Percentiles rank a stretch among this genome's conserved stretches.
phyloP scores from a whole-genome alignment of 2,797 vertebrate species.

The Eptatretus atami region DNA sequence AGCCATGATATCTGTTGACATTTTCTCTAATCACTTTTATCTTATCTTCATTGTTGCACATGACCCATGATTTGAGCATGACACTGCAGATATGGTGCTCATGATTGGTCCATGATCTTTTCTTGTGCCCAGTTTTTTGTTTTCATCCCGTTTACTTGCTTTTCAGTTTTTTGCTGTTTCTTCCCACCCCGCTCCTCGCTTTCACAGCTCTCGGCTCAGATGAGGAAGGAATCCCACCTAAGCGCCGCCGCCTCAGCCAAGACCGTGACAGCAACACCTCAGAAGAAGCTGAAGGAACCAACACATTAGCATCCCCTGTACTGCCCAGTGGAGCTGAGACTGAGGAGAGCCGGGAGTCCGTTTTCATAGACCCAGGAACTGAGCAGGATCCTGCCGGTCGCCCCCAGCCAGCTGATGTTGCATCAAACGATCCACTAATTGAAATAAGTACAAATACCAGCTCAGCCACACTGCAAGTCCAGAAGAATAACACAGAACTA shows the following conservation, averaged over 20 bases:
- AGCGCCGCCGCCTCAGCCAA: slow-evolving; percentile 52
- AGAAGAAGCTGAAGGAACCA: slow-evolving; percentile 32
- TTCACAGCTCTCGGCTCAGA: slow-evolving; percentile 17
- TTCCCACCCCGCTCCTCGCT: no score
- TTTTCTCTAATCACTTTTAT: no score
- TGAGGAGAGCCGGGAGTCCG: slow-evolving; percentile 32
- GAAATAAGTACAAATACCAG: not conserved
- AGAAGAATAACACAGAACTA: no score
- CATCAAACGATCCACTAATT: not conserved
- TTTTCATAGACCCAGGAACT: slow-evolving; percentile 72
- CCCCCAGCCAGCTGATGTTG: no score
- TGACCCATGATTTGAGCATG: no score
- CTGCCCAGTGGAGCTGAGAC: slow-evolving; percentile 87
- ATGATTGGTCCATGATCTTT: no score
- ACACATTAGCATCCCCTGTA: slow-evolving; percentile 46
- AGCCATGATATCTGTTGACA: no score
- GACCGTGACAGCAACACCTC: slow-evolving; percentile 23
- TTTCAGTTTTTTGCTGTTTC: no score
- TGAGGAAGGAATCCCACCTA: slow-evolving; percentile 67
- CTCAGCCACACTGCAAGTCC: not conserved
- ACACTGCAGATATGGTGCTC: no score
- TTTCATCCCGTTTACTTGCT: no score
- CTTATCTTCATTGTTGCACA: no score
- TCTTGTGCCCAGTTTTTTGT: no score
- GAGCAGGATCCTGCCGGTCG: slow-evolving; percentile 69